phyloP scores from a whole-genome alignment of 2,797 vertebrate species.

The Cyclura pinguis region DNA sequence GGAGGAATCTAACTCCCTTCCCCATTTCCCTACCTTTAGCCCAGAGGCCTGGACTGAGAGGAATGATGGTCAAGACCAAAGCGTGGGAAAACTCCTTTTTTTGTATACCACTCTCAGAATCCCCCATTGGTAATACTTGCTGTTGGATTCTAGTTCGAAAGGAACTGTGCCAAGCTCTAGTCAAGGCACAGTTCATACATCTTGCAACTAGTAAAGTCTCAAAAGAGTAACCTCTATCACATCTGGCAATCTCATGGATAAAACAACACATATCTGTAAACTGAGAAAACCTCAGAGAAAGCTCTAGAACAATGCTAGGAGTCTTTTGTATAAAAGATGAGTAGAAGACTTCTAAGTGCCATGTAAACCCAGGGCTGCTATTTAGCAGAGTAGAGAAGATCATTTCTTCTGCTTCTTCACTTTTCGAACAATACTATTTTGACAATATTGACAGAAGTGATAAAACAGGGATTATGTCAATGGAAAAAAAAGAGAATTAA shows the following conservation, averaged over 20 bases:
- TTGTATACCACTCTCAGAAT: too few relatives aligned
- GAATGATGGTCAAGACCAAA: not conserved
- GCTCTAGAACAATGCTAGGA: slow-evolving; percentile 6
- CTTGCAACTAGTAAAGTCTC: not conserved
- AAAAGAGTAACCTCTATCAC: not conserved
- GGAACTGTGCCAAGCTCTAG: too few relatives aligned
- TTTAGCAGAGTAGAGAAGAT: not conserved
- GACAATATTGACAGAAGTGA: not conserved
- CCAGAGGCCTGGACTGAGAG: not conserved
- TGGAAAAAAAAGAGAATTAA: not conserved
- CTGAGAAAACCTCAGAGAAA: not conserved
- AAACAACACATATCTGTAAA: not conserved
- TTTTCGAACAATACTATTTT: slow-evolving; percentile 1
- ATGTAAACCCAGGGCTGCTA: not conserved
- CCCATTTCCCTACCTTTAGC: too few relatives aligned
- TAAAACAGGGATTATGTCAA: too few relatives aligned
- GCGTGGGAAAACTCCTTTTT: not conserved
- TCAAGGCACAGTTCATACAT: not conserved
- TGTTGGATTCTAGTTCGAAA: too few relatives aligned
- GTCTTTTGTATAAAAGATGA: not conserved
- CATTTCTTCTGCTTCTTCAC: slow-evolving; percentile 42
- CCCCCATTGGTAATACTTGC: too few relatives aligned
- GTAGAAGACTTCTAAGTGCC: not conserved
- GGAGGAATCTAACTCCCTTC: too few relatives aligned
- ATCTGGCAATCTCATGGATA: not conserved